These are phyloP conservation scores for Actenoides hombroni DNA, from an alignment of 2,113 vertebrate species.

Conservation along the genomic window DNA sequence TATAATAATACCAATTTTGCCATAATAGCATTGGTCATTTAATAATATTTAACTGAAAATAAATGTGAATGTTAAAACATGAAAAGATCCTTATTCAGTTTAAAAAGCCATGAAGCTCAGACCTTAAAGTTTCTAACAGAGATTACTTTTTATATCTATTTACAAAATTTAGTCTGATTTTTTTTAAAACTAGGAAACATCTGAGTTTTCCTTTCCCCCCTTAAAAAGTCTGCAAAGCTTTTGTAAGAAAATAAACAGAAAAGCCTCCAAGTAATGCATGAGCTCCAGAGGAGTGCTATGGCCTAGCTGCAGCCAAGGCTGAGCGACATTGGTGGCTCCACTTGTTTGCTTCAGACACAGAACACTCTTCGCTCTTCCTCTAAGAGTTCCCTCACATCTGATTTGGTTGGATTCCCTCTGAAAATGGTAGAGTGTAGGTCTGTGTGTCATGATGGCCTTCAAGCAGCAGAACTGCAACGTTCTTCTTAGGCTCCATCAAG, in stretches of 20 bases:
- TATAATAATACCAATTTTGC: background rate
- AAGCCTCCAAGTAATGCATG: background rate
- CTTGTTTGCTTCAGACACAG: background rate
- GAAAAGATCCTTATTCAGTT: background rate
- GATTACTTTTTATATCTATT: background rate
- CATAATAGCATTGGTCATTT: background rate
- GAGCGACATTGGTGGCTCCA: background rate
- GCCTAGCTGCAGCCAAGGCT: background rate
- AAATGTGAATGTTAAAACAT: background rate
- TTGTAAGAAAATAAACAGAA: constrained; percentile 26
- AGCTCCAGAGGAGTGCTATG: background rate
- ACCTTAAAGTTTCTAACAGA: background rate
- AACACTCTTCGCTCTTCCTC: background rate
- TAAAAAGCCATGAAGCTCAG: background rate
- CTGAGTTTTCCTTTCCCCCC: background rate
- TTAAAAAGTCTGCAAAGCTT: background rate
- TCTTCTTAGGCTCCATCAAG: background rate
- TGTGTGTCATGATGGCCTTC: background rate
- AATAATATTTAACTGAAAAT: background rate
- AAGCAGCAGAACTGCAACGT: background rate
- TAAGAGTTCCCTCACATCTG: background rate
- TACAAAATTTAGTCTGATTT: background rate
- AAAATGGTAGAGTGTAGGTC: background rate
- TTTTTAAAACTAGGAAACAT: constrained; percentile 1
- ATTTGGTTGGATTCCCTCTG: constrained; percentile 6